Evolutionary conservation across 1,140 invertebrate species (phyloP), one percentile per base, ranked within the genome.

Genomic region (Ostrea denselamellosa): DNA sequence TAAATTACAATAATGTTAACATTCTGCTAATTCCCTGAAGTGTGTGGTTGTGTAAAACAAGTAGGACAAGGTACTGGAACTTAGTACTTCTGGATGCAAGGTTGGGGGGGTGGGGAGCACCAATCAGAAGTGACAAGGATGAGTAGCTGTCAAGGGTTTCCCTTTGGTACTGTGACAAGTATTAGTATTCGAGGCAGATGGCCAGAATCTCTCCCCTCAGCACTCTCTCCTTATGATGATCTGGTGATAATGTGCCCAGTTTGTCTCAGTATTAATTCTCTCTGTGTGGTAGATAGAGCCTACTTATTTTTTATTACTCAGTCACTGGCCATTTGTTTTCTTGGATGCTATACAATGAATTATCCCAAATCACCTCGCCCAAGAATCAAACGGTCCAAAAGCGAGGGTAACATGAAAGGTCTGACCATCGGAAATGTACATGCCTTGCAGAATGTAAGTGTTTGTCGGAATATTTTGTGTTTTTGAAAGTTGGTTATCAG

Each of bases 341-440:
- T 77, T 25, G 68, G 68, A 77, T 25, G 68, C 68, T 28, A 28
- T 77, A 77, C 25, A 28, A 77, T 77, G 68, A 77, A 77, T 77
- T 77, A 77, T 77, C 68, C 68, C 68, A 77, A 77, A 77, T 77
- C 68, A 86, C 85, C 83, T 84, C 54, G 81, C 19, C 86, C 54
- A 12, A 54, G 87, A 77, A 28, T 88, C 2, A 88, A 88, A 77
- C 56, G 87, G 34, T 88, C 58, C 10, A 25, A 62, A 17, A 88
- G 87, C 85, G 87, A 84, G 19, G 71, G 56, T n/a, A 85, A 85
- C 54, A 62, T 88, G 51, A n/a, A 22, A 1, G 34, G 87, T 8
- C 65, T 68, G 51, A 88, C 87, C 10, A 85, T 85, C 56, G 83
- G 87, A 19, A 88, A 88, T 88, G 51, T 14, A 19, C 65, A 88